Evolutionary conservation across 2,797 vertebrate genomes (phyloP), one percentile per base, ranked within the genome.

Genomic region (Rallus crepitans): DNA sequence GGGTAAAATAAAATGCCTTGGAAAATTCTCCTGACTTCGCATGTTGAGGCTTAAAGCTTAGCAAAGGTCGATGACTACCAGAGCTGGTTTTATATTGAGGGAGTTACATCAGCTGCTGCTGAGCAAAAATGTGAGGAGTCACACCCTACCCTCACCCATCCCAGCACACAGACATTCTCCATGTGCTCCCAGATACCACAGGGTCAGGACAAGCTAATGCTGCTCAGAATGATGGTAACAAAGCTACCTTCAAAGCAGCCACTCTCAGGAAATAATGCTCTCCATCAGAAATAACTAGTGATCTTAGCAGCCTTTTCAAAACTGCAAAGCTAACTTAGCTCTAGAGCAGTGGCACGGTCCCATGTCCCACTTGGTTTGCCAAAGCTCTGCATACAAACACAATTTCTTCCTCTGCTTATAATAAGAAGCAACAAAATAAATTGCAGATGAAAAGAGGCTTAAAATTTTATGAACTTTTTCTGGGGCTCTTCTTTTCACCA

Each of bases 51-150:
- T 53, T 59, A 59, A 57, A 64, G 3, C 39, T 64, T 63, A 73
- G 14, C 40, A 56, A 45, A 73, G 19, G 19, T 56, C 31, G 53
- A 55, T 25, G 31, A 30, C n/a, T 33, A 45, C 57, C n/a, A 56
- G 47, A 48, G 33, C 20, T 45, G 39, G 4, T 50, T 87, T 64
- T 45, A 35, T 21, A 57, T 15, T 21, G 5, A 59, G 8, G 35
- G 6, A 31, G 23, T 42, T 47, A 30, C 8, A 37, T 16, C 39
- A 55, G 64, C 11, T 61, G 47, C 47, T 28, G 53, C 33, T 0
- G 0, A 61, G 33, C 17, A 71, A 25, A 45, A 70, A 28, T 2
- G 3, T 0, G 1, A 11, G 20, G 21, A 66, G 20, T 52, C 37
- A 20, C 27, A 23, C 2, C 37, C n/a, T 7, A 21, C 17, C 21